Conservation (phyloP, 2,797 vertebrate genomes). For the Pampus argenteus region DNA sequence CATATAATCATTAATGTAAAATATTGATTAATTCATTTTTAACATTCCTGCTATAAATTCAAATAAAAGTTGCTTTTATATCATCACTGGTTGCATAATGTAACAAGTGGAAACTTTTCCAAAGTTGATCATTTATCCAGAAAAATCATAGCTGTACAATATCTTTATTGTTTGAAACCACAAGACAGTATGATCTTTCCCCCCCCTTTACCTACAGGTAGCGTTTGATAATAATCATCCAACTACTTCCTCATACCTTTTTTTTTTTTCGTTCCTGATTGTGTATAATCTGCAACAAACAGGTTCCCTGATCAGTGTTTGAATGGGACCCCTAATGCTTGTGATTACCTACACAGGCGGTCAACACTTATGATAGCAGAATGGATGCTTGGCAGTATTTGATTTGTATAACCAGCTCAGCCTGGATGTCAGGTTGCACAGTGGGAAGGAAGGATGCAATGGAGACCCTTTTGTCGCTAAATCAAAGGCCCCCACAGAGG, state of each 20-base stretch:
- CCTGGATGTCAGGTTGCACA: conserved; percentile 54
- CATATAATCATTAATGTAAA: no score
- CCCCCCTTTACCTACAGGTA: neutral
- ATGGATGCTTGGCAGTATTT: conserved; percentile 49
- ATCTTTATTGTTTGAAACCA: neutral
- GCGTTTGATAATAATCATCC: neutral
- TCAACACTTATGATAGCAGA: conserved; percentile 42
- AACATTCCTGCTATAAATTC: neutral
- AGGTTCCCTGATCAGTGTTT: conserved; percentile 45
- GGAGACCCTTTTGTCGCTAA: conserved; percentile 60
- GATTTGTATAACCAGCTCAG: conserved; percentile 59
- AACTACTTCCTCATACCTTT: conserved; percentile 10
- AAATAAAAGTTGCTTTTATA: neutral
- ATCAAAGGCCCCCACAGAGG: conserved; percentile 70
- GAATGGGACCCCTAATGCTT: conserved; percentile 45
- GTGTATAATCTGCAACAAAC: conserved; percentile 25
- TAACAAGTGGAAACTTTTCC: neutral
- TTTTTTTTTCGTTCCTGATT: conserved; percentile 8
- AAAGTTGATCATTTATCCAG: neutral
- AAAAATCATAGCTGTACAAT: neutral
- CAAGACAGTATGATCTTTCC: no score
- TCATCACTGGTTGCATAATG: no score
- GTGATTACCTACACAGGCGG: conserved; percentile 60
- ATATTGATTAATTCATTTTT: no score
- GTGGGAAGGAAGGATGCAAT: conserved; percentile 47